Conservation (phyloP, 2,888 invertebrate genomes). For the Acanthosepion esculentum region DNA sequence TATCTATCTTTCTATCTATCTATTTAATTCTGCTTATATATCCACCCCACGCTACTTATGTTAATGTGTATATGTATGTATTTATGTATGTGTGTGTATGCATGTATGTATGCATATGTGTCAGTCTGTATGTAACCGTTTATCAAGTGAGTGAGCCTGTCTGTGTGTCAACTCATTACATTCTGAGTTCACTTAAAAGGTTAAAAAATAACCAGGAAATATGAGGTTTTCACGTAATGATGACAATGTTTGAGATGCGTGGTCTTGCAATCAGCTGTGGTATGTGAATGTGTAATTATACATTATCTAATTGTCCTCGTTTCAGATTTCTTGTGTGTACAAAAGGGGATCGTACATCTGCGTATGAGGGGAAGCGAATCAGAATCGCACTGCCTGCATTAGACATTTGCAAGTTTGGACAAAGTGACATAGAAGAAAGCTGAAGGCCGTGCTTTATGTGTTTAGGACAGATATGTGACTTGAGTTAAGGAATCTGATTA, state of each 20-base stretch:
- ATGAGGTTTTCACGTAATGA: not conserved
- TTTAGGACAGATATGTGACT: too few relatives aligned
- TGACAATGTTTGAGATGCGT: conserved; percentile 15
- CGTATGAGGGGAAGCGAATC: not conserved
- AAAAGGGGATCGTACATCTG: not conserved
- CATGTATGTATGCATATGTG: not conserved
- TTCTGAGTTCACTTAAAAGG: not conserved
- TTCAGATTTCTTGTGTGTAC: not conserved
- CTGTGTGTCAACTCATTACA: not conserved
- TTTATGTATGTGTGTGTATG: not conserved
- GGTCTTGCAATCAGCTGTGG: not conserved
- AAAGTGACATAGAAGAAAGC: not conserved
- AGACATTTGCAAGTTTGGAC: not conserved
- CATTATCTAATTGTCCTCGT: not conserved
- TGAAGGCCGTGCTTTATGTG: not conserved
- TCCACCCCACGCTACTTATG: too few relatives aligned
- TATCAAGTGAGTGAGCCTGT: not conserved
- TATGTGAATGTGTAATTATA: too few relatives aligned
- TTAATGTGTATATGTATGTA: not conserved
- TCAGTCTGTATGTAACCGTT: not conserved
- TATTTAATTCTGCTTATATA: not conserved
- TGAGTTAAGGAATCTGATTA: too few relatives aligned
- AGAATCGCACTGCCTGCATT: not conserved
- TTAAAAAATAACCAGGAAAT: not conserved
- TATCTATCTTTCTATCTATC: too few relatives aligned